Conservation (phyloP, 2,888 invertebrate genomes). For the Pyrochroa serraticornis region DNA sequence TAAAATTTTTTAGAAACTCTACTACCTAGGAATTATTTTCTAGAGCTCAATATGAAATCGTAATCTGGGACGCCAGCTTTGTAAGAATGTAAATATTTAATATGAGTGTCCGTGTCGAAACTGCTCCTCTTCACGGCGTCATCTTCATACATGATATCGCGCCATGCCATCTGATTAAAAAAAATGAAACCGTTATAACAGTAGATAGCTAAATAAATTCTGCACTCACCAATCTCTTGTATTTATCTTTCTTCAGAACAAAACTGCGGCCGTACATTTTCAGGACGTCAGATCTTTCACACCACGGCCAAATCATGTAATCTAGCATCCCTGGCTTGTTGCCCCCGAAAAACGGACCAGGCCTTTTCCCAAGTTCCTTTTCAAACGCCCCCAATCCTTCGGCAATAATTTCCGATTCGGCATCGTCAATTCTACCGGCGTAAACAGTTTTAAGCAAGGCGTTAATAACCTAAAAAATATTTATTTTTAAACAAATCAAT, state of each 20-base stretch:
- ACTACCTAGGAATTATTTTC: neutral
- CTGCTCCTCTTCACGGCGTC: constrained; percentile 71
- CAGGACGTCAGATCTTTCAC: constrained; percentile 71
- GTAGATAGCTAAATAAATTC: constrained; percentile 18
- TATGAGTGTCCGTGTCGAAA: constrained; percentile 72
- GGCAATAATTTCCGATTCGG: constrained; percentile 49
- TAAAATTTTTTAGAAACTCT: neutral
- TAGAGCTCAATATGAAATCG: constrained; percentile 55
- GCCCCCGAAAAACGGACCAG: constrained; percentile 71
- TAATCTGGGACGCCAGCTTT: constrained; percentile 72
- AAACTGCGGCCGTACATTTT: constrained; percentile 67
- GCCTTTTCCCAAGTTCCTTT: constrained; percentile 67
- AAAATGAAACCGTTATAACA: constrained; percentile 13
- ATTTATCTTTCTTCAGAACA: constrained; percentile 69
- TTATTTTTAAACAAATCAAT: too few relatives aligned
- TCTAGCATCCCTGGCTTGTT: constrained; percentile 77
- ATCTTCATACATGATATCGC: constrained; percentile 71
- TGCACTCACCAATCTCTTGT: constrained; percentile 66
- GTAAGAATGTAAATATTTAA: constrained; percentile 71
- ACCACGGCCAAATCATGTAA: constrained; percentile 87
- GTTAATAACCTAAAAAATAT: constrained; percentile 59
- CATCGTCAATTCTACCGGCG: constrained; percentile 50
- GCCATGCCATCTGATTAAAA: constrained; percentile 69
- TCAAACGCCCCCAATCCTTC: constrained; percentile 69
- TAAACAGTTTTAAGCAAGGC: constrained; percentile 57